Percentiles rank a stretch among this genome's conserved stretches.
Conservation (phyloP, 2,888 invertebrate genomes). For the Drosophila merina region DNA sequence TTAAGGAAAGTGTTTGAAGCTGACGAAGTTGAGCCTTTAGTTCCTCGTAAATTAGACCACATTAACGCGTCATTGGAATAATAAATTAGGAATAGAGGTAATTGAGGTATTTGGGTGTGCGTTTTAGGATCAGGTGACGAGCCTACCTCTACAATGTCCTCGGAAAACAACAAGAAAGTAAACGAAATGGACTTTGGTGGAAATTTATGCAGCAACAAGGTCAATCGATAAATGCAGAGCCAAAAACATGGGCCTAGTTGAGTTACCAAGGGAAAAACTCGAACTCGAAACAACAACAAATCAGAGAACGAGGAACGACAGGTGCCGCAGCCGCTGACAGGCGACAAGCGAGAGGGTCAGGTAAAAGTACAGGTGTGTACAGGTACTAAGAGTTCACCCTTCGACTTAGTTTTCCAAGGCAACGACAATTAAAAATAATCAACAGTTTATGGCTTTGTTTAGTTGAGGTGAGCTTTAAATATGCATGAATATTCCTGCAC, state of each 20-base stretch:
- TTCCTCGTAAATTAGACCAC: constrained; percentile 21
- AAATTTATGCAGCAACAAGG: constrained; percentile 77
- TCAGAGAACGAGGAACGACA: constrained; percentile 57
- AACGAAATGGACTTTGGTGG: constrained; percentile 44
- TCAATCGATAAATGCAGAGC: constrained; percentile 72
- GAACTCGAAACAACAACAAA: constrained; percentile 38
- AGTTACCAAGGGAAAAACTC: constrained; percentile 60
- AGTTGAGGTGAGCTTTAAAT: constrained; percentile 45
- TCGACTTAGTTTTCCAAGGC: constrained; percentile 57
- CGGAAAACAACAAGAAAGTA: constrained; percentile 24
- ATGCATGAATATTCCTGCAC: constrained; percentile 43
- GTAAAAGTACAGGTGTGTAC: constrained; percentile 57
- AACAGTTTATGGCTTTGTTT: constrained; percentile 51
- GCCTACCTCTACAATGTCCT: constrained; percentile 39
- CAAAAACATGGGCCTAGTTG: constrained; percentile 38
- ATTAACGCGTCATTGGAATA: constrained; percentile 35
- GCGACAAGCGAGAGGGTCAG: constrained; percentile 18
- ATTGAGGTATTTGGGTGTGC: constrained; percentile 14
- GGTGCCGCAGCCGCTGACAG: constrained; percentile 51
- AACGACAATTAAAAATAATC: constrained; percentile 54
- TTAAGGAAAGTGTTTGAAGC: too few relatives aligned
- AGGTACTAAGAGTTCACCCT: neutral
- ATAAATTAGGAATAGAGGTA: constrained; percentile 30
- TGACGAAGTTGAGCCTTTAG: neutral
- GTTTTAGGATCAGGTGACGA: constrained; percentile 32